These are phyloP conservation scores for Chymomyza caudatula DNA, from an alignment of 2,888 invertebrate genomes.

Conservation along the genomic window DNA sequence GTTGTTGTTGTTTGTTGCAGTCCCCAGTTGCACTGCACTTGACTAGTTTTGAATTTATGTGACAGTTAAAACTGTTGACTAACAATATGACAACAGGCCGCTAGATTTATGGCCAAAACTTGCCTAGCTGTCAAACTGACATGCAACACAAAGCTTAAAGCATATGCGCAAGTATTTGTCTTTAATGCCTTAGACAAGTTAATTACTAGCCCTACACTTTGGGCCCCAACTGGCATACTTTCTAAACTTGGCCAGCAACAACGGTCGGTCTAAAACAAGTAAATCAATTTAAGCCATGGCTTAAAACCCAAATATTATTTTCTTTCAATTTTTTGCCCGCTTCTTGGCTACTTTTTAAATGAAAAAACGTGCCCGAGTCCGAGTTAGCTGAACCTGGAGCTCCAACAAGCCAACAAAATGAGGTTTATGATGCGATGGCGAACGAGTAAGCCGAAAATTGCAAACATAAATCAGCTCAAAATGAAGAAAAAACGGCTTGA, in stretches of 20 bases:
- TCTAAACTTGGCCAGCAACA: neutral
- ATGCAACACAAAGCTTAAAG: neutral
- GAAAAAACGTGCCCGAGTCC: slow-evolving; percentile 17
- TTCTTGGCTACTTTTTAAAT: slow-evolving; percentile 21
- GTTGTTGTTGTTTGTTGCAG: slow-evolving; percentile 23
- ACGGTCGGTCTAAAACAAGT: neutral
- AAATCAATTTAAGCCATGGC: slow-evolving; percentile 14
- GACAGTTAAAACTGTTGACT: slow-evolving; percentile 69
- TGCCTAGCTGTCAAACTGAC: slow-evolving; percentile 26
- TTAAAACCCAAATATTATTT: slow-evolving; percentile 6
- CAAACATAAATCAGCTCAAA: slow-evolving; percentile 14
- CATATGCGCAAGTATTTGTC: neutral
- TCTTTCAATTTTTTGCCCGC: neutral
- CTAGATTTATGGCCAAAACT: slow-evolving; percentile 64
- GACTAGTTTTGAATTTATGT: slow-evolving; percentile 68
- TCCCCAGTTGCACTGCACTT: slow-evolving; percentile 50
- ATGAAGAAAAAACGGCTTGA: neutral
- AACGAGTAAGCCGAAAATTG: slow-evolving; percentile 1
- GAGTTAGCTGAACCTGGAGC: neutral
- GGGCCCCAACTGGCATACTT: neutral
- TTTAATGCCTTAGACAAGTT: neutral
- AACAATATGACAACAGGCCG: slow-evolving; percentile 69
- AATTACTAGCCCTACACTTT: neutral
- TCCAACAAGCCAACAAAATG: neutral
- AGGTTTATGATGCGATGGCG: neutral